phyloP scores from a whole-genome alignment of 2,888 invertebrate genomes.

The Erpobdella octoculata region DNA sequence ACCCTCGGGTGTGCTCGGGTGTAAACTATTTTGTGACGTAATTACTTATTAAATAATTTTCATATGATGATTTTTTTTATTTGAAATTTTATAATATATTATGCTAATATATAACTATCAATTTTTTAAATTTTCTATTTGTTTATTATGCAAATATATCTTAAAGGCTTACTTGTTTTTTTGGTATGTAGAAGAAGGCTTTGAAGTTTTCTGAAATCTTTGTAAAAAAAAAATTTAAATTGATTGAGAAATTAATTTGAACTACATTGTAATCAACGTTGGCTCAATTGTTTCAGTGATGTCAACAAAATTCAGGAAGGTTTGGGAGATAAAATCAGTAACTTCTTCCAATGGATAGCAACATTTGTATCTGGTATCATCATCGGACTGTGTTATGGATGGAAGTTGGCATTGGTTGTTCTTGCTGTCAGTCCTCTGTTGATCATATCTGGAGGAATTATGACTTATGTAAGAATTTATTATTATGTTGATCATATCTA shows the following conservation, averaged over 20 bases:
- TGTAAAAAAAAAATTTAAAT: no score
- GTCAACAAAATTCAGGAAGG: slow-evolving; percentile 65
- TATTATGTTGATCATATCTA: background rate
- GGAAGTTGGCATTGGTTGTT: slow-evolving; percentile 72
- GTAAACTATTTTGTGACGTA: no score
- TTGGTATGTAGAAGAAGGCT: background rate
- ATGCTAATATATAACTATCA: no score
- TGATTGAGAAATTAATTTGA: background rate
- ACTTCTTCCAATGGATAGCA: slow-evolving; percentile 65
- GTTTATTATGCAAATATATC: no score
- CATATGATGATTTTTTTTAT: no score
- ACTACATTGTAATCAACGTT: background rate
- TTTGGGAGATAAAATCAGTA: slow-evolving; percentile 71
- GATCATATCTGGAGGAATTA: slow-evolving; percentile 66
- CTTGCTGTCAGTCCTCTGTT: slow-evolving; percentile 69
- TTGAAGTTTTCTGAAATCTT: no score
- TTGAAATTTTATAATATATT: no score
- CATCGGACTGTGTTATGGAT: slow-evolving; percentile 68
- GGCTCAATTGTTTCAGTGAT: slow-evolving; percentile 50
- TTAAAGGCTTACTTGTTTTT: background rate
- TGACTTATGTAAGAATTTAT: slow-evolving; percentile 45
- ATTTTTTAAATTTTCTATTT: no score
- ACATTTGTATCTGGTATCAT: slow-evolving; percentile 65
- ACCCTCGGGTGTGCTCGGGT: no score
- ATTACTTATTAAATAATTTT: no score